Evolutionary conservation across 1,140 invertebrate species (phyloP).

Genomic region (Anoplolepis gracilipes): DNA sequence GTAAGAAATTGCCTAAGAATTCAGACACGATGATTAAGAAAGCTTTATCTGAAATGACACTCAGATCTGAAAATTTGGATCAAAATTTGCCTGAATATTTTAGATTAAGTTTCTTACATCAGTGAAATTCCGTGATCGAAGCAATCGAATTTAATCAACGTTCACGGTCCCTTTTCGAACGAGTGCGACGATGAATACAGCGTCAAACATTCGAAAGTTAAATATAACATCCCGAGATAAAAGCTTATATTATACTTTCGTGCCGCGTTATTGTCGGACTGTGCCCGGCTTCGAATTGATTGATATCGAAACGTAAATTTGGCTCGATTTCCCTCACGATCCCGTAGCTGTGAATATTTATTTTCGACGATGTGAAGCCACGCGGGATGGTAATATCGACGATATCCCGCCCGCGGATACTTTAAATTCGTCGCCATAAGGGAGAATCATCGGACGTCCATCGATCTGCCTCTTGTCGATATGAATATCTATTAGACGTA

Average conservation of each 20-base stretch:
- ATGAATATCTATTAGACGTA: conserved; percentile 78
- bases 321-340: too few species aligned
- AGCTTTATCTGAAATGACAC: too few species aligned
- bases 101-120: too few species aligned
- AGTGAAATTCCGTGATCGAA: conserved; percentile 29
- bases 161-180: conserved; percentile 9
- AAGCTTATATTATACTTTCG: conserved; percentile 16
- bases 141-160: not conserved
- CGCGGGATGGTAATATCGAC: too few species aligned
- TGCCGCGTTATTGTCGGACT: conserved; percentile 20
- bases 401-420: conserved; percentile 31
- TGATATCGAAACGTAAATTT: conserved; percentile 42
- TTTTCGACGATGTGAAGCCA: conserved; percentile 18
- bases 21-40: too few species aligned
- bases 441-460: conserved; percentile 60
- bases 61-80: too few species aligned
- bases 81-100: too few species aligned
- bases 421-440: conserved; percentile 18
- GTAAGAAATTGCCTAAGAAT: too few species aligned
- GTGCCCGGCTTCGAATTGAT: conserved; percentile 22
- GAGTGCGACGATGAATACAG: not conserved
- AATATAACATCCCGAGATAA: conserved; percentile 7
- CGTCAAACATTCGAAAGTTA: conserved; percentile 36
- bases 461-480: conserved; percentile 63
- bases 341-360: conserved; percentile 9